Evolutionary conservation across 2,113 vertebrate genomes (phyloP), one percentile per base, ranked within the genome.

Genomic region (Clupea harengus): DNA sequence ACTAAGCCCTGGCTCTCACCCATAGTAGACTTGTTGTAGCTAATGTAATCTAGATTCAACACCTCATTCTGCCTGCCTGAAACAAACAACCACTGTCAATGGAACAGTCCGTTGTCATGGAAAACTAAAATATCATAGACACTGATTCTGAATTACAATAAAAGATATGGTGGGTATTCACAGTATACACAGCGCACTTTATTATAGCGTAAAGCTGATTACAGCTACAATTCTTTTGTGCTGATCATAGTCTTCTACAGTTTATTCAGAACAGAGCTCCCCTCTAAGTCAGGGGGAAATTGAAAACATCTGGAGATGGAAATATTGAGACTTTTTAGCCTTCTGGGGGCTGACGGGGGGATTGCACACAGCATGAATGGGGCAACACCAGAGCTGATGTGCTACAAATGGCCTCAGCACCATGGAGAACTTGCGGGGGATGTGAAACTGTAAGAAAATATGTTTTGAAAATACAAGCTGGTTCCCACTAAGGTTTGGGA

Each of bases 251-350:
- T 22, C 39, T 47, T 54, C 17, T 17, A 17, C 18, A 18, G 7
- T 57, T 7, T 47, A 46, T 81, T 46, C 10, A 72, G 85, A 52
- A 86, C 82, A 83, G 47, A 18, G 28, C 13, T 46, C 81, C 60
- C n/a, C 64, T 78, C 60, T 83, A 11, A 54, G 39, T 86, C 81
- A 83, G 32, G 82, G 22, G 32, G 75, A 83, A 86, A 86, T 83
- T 86, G 64, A 83, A 72, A 86, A 86, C 85, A 86, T 83, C 46
- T 80, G 85, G 82, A 49, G 46, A 78, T 83, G 85, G 85, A 86
- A 78, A 86, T 28, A 60, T 86, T 83, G 83, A 78, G 57, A 78
- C 64, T 81, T 81, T 78, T 86, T 54, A 49, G 64, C 83, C 84
- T 85, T 52, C 47, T 60, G 39, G 50, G 54, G 75, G 84, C 75